These are phyloP conservation scores for Spatulosminthurus flaviceps DNA, from an alignment of 2,888 invertebrate species.

Conservation along the genomic window DNA sequence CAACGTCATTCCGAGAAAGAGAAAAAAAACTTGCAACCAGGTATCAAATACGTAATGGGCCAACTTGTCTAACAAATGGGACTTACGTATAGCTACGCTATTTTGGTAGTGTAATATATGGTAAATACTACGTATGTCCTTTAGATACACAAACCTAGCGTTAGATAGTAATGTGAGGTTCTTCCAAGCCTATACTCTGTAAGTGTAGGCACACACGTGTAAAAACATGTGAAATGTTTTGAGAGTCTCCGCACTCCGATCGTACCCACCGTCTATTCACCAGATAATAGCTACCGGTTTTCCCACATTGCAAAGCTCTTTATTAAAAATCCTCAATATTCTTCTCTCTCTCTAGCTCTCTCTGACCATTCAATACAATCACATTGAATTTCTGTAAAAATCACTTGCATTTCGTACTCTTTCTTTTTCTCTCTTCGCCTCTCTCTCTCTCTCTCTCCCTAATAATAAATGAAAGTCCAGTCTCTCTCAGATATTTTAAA, in stretches of 20 bases:
- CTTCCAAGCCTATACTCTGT: too few relatives aligned
- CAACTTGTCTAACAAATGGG: conserved; percentile 1
- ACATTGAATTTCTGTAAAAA: conserved; percentile 33
- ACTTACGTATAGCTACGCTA: neutral
- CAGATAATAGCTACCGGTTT: conserved; percentile 48
- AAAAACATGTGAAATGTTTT: conserved; percentile 31
- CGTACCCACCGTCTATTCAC: conserved; percentile 32
- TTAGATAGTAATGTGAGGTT: too few relatives aligned
- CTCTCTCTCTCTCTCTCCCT: too few relatives aligned
- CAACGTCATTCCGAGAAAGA: neutral
- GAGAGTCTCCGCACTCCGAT: conserved; percentile 29
- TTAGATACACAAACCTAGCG: too few relatives aligned
- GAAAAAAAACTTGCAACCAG: conserved; percentile 11
- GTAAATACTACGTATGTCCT: too few relatives aligned
- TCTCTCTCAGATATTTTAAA: neutral
- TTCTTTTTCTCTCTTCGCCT: neutral
- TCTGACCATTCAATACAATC: conserved; percentile 28
- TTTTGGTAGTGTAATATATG: neutral
- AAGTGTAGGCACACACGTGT: neutral
- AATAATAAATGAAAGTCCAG: conserved; percentile 8
- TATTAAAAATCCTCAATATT: conserved; percentile 47
- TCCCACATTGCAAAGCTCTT: conserved; percentile 44
- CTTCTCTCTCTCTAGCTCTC: conserved; percentile 35
- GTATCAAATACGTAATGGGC: conserved; percentile 1
- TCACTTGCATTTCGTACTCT: conserved; percentile 12